Evolutionary conservation across 1,140 invertebrate species (phyloP), one percentile per base, ranked within the genome.

Genomic region (Drosophila biarmipes): DNA sequence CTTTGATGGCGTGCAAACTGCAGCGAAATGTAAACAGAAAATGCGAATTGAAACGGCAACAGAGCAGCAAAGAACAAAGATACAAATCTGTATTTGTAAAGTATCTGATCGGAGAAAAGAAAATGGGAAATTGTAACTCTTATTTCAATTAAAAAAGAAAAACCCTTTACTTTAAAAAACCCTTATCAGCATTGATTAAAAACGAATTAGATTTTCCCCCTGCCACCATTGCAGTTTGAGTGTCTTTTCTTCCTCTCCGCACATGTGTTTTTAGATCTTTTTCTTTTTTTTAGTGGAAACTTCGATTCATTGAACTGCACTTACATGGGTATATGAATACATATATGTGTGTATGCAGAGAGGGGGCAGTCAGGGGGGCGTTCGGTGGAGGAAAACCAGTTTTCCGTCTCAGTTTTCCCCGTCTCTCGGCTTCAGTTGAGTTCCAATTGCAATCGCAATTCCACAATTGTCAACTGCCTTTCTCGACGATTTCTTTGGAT

Each of bases 381-480:
- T 57, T 57, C 34, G 34, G n/a, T 8, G 38, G 42, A 12, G 37
- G 21, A 55, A 69, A 69, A 69, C 66, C 66, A 68, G 66, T 69
- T 69, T 69, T 55, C 63, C 48, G 40, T 67, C 46, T 42, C 59
- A 66, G 59, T 52, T 64, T 35, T 59, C 40, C 35, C 40, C 35
- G 43, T 61, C 64, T 38, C 42, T n/a, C 45, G 45, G 21, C 45
- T 48, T 52, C 49, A 52, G 49, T 38, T 54, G 48, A 69, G 66
- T 69, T 78, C 56, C 66, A 62, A 80, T 85, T 80, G 63, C 56
- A 66, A 71, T 78, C 80, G 62, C 63, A 66, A 74, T 66, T 74
- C 37, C 72, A 68, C 66, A 69, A 69, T 69, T 69, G 63, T 69
- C 63, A 69, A 67, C 57, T 67, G 66, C 66, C 66, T 69, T 69